Percentiles rank a stretch among this genome's conserved stretches.
These are phyloP conservation scores for Grapholita molesta DNA, from an alignment of 1,140 invertebrate species.

Conservation along the genomic window DNA sequence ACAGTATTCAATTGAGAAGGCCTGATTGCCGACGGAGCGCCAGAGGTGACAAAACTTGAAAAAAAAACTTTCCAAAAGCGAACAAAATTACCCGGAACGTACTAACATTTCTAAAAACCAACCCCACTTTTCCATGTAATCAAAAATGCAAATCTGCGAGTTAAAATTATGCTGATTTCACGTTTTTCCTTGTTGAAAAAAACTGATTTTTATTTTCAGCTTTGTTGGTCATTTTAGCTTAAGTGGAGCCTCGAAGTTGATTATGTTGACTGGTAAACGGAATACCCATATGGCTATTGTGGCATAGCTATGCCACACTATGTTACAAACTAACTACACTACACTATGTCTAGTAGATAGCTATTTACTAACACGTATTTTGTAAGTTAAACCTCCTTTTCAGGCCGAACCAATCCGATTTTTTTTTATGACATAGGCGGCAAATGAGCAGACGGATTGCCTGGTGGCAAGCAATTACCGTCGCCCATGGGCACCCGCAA, in stretches of 20 bases:
- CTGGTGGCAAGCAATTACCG: too few relatives aligned
- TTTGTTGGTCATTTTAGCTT: conserved; percentile 15
- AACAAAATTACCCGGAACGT: conserved; percentile 1
- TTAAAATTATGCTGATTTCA: conserved; percentile 48
- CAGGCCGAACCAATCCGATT: too few relatives aligned
- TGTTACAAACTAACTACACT: too few relatives aligned
- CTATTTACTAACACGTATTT: too few relatives aligned
- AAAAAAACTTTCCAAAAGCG: conserved; percentile 1
- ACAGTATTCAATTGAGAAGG: neutral
- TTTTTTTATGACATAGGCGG: too few relatives aligned
- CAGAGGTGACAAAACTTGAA: conserved; percentile 8
- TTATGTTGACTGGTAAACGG: neutral
- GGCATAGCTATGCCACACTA: too few relatives aligned
- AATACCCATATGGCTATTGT: too few relatives aligned
- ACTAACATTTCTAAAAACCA: conserved; percentile 8
- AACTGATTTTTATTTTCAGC: conserved; percentile 22
- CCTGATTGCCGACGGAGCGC: neutral
- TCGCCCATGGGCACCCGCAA: too few relatives aligned
- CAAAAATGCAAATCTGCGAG: conserved; percentile 54
- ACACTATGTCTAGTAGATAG: too few relatives aligned
- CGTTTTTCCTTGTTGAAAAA: conserved; percentile 23
- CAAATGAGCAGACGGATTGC: too few relatives aligned
- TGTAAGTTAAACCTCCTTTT: too few relatives aligned
- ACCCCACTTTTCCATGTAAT: conserved; percentile 48
- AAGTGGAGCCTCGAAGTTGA: neutral